A percentile compares a stretch with the other conserved stretches of the same genome.
Conservation (phyloP, 2,888 invertebrate genomes). For the Drosophila quinaria region DNA sequence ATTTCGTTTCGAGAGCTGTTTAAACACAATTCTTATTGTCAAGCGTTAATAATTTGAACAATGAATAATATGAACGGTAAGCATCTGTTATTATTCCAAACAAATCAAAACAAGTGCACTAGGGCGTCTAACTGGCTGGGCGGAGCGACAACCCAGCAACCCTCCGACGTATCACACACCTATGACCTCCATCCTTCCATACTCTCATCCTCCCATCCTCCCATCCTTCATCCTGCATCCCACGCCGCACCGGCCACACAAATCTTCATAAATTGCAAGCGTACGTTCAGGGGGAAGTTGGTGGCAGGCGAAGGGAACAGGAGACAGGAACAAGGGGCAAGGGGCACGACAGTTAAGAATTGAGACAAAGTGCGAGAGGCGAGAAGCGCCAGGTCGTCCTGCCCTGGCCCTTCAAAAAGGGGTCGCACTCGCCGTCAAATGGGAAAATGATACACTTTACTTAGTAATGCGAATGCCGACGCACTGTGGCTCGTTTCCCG, state of each 20-base stretch:
- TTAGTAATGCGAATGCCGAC: slow-evolving; percentile 49
- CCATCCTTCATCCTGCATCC: background rate
- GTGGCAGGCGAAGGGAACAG: background rate
- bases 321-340: background rate
- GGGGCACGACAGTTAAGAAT: slow-evolving; percentile 69
- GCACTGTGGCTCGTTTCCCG: too few species aligned
- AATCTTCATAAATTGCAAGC: slow-evolving; percentile 83
- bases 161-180: slow-evolving; percentile 1
- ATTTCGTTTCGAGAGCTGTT: slow-evolving; percentile 68
- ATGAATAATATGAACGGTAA: slow-evolving; percentile 84
- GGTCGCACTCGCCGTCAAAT: slow-evolving; percentile 70
- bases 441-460: slow-evolving; percentile 85
- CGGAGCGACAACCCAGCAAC: slow-evolving; percentile 46
- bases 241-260: slow-evolving; percentile 63
- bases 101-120: slow-evolving; percentile 85
- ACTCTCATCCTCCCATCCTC: slow-evolving; percentile 10
- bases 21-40: slow-evolving; percentile 83
- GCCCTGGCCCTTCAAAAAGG: slow-evolving; percentile 38
- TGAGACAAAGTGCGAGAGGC: slow-evolving; percentile 78
- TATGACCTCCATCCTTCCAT: slow-evolving; percentile 18
- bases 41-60: slow-evolving; percentile 84
- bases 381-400: slow-evolving; percentile 46
- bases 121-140: slow-evolving; percentile 61
- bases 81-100: slow-evolving; percentile 85
- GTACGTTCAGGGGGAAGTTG: slow-evolving; percentile 33